These are phyloP conservation scores for Lateolabrax maculatus DNA, from an alignment of 2,797 vertebrate genomes.

Conservation along the genomic window DNA sequence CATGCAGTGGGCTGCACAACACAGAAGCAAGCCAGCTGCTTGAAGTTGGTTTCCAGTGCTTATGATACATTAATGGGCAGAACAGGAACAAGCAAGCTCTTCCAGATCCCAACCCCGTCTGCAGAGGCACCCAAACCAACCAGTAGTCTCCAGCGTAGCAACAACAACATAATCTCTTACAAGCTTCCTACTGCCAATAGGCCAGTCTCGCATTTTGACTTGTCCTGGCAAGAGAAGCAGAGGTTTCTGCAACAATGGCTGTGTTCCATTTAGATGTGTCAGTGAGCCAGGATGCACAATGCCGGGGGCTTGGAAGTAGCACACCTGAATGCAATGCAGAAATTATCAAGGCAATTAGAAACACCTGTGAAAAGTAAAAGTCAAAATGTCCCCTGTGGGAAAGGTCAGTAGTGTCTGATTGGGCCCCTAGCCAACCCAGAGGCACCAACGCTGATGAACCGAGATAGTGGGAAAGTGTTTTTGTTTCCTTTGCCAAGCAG, in stretches of 20 bases:
- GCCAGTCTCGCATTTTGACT: neutral
- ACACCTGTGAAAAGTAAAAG: conserved; percentile 25
- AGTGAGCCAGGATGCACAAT: neutral
- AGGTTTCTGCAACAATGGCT: neutral
- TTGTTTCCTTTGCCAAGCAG: neutral
- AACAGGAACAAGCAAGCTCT: neutral
- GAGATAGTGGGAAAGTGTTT: neutral
- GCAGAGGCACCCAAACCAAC: neutral
- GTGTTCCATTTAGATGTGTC: neutral
- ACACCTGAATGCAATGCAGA: conserved; percentile 7
- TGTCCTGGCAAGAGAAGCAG: neutral
- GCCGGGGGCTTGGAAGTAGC: neutral
- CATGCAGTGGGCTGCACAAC: neutral
- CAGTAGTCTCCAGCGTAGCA: neutral
- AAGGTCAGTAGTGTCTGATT: conserved; percentile 8
- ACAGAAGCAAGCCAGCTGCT: neutral
- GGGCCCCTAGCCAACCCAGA: neutral
- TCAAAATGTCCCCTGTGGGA: neutral
- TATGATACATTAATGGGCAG: neutral
- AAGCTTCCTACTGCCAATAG: neutral
- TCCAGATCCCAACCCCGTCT: neutral
- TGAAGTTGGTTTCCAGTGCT: neutral
- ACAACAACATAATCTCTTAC: neutral
- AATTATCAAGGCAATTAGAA: conserved; percentile 18
- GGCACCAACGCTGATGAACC: neutral